Base-by-base conservation (phyloP, 2,797 vertebrate genomes). In the Clarias platycephalus region DNA sequence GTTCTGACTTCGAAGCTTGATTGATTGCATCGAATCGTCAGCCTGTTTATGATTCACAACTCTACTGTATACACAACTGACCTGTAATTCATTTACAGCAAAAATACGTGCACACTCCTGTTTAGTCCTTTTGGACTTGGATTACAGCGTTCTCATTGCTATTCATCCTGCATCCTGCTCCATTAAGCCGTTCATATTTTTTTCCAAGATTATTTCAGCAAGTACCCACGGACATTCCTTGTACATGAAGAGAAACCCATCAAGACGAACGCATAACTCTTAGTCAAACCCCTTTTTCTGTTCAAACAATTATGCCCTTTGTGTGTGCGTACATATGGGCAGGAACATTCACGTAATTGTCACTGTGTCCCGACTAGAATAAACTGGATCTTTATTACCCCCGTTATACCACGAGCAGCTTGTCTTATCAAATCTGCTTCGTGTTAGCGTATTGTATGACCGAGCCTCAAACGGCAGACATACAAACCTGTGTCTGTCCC, bases 81-180 rank as follows among this genome's bases (percentile, higher is more conserved):
- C 20, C 24, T 74, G 5, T 26, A 53, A 53, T 74, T 57, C 28
- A 31, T 34, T 34, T 22, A 53, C 12, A 53, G 12, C 13, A 22
- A 58, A 37, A 58, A 37, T 58, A 55, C 58, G 74, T 13, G 2
- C 28, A 10, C 10, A 12, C 3, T 76, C 26, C 26, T 76, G 1
- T 78, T 40, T 28, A 37, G 57, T 2, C 22, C 74, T 76, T 37
- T 24, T 62, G 57, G n/a, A n/a, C 16, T n/a, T 60, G 57, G 53
- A 76, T 57, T 75, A 58, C 75, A 77, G 75, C 0, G 34, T 60
- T 78, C 75, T 78, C 57, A 60, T 78, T 62, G 15, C 22, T 62
- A 60, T 77, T 77, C 53, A 24, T 77, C 24, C 74, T 58, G 74
- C 55, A 34, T 57, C 28, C 72, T 76, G 53, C 28, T 76, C 28